Base-by-base conservation (phyloP, 2,113 vertebrate genomes). In the Butorides virescens region DNA sequence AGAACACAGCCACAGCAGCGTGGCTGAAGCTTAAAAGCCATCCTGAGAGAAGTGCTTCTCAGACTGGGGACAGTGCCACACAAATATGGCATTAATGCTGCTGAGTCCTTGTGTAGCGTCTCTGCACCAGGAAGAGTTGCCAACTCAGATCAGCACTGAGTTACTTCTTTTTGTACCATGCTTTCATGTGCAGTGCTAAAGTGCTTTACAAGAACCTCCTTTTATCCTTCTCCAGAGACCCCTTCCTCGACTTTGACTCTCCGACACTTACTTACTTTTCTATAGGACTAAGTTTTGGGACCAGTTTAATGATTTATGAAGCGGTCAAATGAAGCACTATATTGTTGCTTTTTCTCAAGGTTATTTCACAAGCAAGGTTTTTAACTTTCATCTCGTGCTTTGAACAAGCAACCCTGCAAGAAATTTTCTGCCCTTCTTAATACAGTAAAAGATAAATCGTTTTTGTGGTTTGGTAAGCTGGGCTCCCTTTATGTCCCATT, bases 281-380 rank as follows among this genome's bases (percentile, higher is more conserved):
- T 61, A 25, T 13, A 71, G 80, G 52, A 90, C 73, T 78, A 82
- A 93, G 66, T 97, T 95, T 67, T 2, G 39, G 37, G 39, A 63
- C 36, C 46, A 90, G 22, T 75, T 95, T 90, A 97, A 91, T 88
- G 66, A 93, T 81, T 82, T 79, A 92, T 49, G 42, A 86, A 91
- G 63, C 27, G 32, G 50, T 44, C 53, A 92, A 96, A 93, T 70
- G 53, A 96, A 95, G 86, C 59, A 80, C 93, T 65, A 73, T 81
- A 56, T n/a, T 80, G 80, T 71, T 93, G 77, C 32, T 68, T 90
- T 96, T 77, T 91, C 65, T 94, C 74, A 92, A 97, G 79, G 80
- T 88, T 71, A 97, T n/a, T 91, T 80, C 36, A 95, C 59, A 74
- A 92, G 34, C 68, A 93, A 44, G 5, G 9, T 13, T 75, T 85